phyloP scores from a whole-genome alignment of 2,113 vertebrate genomes.

The Ciconia boyciana region DNA sequence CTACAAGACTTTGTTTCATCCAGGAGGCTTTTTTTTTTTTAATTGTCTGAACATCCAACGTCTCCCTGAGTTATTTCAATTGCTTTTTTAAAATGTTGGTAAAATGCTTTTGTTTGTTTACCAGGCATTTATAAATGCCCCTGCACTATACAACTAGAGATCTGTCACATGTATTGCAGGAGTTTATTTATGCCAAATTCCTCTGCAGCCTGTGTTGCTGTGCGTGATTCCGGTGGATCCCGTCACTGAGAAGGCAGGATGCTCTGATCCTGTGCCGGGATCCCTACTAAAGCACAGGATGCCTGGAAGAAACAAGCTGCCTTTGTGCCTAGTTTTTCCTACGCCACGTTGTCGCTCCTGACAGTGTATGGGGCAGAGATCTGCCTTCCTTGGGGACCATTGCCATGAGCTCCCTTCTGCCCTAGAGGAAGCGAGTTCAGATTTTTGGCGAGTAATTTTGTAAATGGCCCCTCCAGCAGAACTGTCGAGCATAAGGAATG shows the following conservation, averaged over 20 bases:
- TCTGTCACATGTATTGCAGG: neutral
- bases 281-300: too few relatives aligned
- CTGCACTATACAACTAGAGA: neutral
- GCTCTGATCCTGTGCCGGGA: neutral
- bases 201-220: neutral
- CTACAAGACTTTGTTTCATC: neutral
- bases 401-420: neutral
- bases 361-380: neutral
- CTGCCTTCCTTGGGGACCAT: neutral
- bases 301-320: neutral
- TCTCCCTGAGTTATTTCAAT: neutral
- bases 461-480: neutral
- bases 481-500: neutral
- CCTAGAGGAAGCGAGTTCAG: neutral
- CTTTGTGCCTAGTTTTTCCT: neutral
- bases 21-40: neutral
- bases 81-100: neutral
- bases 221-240: accelerated
- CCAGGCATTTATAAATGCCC: neutral
- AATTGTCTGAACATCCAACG: neutral
- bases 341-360: accelerated
- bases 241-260: neutral
- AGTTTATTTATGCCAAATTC: neutral
- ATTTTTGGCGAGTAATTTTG: neutral
- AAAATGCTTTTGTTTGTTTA: neutral